Evolutionary conservation across 2,888 invertebrate species (phyloP), one percentile per base, ranked within the genome.

Genomic region (Idaea dimidiata): DNA sequence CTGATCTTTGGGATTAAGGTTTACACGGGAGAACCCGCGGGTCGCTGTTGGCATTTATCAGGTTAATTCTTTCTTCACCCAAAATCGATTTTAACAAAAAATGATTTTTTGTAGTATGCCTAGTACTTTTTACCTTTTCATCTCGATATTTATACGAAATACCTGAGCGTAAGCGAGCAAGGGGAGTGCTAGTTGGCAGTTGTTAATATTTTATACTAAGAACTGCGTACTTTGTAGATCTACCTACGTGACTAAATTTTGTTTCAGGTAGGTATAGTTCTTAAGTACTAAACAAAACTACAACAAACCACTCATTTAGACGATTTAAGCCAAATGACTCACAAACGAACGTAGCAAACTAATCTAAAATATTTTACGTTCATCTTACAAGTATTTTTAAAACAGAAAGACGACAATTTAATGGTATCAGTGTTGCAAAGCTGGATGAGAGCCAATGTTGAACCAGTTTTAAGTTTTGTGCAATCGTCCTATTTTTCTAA

Each of bases 401-500:
- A 77, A 77, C 76, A 78, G 76, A 72, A 79, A 78, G 81, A 81
- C 77, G 84, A 86, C 82, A 81, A 82, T 87, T 86, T 87, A 83
- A 86, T 84, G 81, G 86, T 84, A 87, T 87, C 82, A 74, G 80
- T 83, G 82, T 86, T 81, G 83, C 80, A 77, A 77, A 79, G 73
- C 85, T 91, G 92, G 92, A 87, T 72, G 75, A 64, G 76, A 74
- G 91, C 92, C 91, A 91, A 89, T 81, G 76, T 84, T 81, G 80
- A 77, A 81, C 82, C 83, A 82, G 84, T 87, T 84, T 85, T 79
- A 82, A 84, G 84, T 88, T 90, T 92, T 92, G 82, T 91, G 92
- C 91, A 92, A 92, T 89, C 91, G 91, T 79, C 89, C 92, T 87
- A 91, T 91, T 91, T 91, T 91, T 91, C 83, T 87, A 86, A 87